Evolutionary conservation across 2,797 vertebrate species (phyloP).

Genomic region (Parauchenoglanis ngamensis): DNA sequence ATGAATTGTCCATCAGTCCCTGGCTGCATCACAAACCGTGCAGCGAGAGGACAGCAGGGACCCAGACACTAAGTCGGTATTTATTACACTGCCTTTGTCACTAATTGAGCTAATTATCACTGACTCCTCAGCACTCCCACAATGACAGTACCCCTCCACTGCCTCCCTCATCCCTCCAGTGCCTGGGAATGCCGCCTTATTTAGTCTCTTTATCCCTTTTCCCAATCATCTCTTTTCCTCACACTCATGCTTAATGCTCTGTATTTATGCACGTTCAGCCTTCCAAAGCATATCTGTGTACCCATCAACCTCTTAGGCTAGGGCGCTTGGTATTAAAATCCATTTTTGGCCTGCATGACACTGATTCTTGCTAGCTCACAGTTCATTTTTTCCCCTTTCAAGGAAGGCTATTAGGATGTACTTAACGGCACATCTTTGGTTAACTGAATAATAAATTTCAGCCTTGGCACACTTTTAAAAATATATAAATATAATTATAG

Average conservation of each 20-base stretch:
- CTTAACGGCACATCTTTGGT: slow-evolving; percentile 34
- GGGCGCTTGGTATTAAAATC: slow-evolving; percentile 1
- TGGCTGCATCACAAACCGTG: slow-evolving; percentile 90
- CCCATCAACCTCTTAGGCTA: slow-evolving; percentile 30
- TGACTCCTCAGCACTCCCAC: slow-evolving; percentile 97
- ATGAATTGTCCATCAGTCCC: slow-evolving; percentile 99
- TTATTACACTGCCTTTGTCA: slow-evolving; percentile 99
- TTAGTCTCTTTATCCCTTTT: slow-evolving; percentile 60
- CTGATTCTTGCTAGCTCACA: slow-evolving; percentile 22
- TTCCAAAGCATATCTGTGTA: slow-evolving; percentile 30
- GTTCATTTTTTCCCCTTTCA: slow-evolving; percentile 41
- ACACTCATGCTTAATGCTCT: slow-evolving; percentile 41
- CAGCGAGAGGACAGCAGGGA: slow-evolving; percentile 96
- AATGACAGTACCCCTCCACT: slow-evolving; percentile 77
- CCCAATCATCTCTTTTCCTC: slow-evolving; percentile 49
- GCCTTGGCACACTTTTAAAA: slow-evolving; percentile 29
- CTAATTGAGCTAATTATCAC: slow-evolving; percentile 99
- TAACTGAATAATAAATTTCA: slow-evolving; percentile 47
- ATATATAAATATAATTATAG: slow-evolving; percentile 51
- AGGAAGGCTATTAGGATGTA: slow-evolving; percentile 28
- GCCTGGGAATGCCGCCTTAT: slow-evolving; percentile 74
- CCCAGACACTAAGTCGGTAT: slow-evolving; percentile 99
- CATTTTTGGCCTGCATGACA: slow-evolving; percentile 19
- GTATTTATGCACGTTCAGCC: slow-evolving; percentile 33
- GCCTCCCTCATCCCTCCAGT: slow-evolving; percentile 66